Percentiles rank a stretch among this genome's conserved stretches.
Conservation (phyloP, 2,113 vertebrate species). For the Gallinago jamesoni region DNA sequence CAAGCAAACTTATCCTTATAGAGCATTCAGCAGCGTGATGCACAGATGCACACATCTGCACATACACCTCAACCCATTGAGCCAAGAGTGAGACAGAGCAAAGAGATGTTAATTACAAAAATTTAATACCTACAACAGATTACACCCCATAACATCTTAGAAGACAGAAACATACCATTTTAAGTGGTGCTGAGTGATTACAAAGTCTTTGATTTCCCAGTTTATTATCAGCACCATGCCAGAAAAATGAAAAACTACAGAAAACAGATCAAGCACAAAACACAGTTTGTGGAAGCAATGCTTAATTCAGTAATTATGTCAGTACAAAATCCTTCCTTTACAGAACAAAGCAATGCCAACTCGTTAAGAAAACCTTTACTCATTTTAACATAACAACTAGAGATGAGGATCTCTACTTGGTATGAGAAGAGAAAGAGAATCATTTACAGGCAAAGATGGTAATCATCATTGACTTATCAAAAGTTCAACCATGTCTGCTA, state of each 20-base stretch:
- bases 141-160: background rate
- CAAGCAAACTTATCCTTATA: background rate
- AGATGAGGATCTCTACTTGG: background rate
- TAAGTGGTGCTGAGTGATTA: background rate
- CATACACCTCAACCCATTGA: background rate
- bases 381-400: background rate
- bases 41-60: background rate
- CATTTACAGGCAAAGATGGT: background rate
- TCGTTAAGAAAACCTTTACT: background rate
- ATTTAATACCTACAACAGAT: background rate
- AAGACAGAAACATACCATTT: background rate
- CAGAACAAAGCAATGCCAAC: background rate
- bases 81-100: background rate
- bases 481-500: background rate
- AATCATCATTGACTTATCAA: background rate
- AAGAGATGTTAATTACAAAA: background rate
- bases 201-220: background rate
- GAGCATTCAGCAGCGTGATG: background rate
- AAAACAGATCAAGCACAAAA: background rate
- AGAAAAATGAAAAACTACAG: background rate
- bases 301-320: background rate
- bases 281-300: background rate
- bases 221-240: background rate
- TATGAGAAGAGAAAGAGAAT: background rate
- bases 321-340: background rate